These are phyloP conservation scores for Phaonia tiefii DNA, from an alignment of 2,888 invertebrate species.

Conservation along the genomic window DNA sequence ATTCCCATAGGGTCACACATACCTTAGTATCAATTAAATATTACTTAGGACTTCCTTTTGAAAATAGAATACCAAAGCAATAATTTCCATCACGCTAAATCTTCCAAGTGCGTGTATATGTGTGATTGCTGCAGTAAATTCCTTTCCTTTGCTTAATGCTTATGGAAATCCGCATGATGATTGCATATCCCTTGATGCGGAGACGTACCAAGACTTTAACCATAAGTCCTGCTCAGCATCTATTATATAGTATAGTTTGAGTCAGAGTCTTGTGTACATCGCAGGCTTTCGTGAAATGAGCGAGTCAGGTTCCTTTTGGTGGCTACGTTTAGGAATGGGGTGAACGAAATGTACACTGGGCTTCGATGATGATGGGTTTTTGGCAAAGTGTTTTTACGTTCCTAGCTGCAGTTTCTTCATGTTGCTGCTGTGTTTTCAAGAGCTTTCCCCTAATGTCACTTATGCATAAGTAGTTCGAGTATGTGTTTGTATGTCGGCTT, in stretches of 20 bases:
- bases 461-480: conserved; percentile 76
- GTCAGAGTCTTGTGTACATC: conserved; percentile 20
- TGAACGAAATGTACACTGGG: background rate
- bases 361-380: conserved; percentile 33
- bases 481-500: conserved; percentile 47
- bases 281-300: background rate
- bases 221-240: conserved; percentile 40
- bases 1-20: no score
- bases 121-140: background rate
- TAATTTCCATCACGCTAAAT: background rate
- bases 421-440: conserved; percentile 70
- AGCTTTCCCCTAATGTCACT: conserved; percentile 78
- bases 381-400: conserved; percentile 26
- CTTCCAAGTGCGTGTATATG: no score
- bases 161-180: conserved; percentile 63
- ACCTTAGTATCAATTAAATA: no score
- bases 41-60: no score
- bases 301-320: conserved; percentile 20
- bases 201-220: conserved; percentile 38
- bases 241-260: background rate
- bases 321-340: background rate
- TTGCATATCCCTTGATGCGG: conserved; percentile 45
- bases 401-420: conserved; percentile 12
- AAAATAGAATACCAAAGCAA: no score
- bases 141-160: conserved; percentile 45